Evolutionary conservation across 2,113 vertebrate genomes (phyloP).

Genomic region (Sebastes schlegelii): DNA sequence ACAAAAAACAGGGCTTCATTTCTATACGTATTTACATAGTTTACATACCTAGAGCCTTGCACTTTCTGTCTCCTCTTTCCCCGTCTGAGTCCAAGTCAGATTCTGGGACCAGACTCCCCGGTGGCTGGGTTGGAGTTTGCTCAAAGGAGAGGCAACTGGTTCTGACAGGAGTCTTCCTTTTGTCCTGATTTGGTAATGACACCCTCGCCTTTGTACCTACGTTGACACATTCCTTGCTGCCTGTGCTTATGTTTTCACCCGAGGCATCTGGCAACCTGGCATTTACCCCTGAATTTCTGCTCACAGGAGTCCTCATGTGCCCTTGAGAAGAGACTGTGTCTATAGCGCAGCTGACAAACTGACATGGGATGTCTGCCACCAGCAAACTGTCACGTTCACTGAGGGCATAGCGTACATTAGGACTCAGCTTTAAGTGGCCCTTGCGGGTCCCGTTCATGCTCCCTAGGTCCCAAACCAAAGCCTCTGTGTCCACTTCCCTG

Average conservation of each 20-base stretch:
- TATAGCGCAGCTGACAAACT: conserved; percentile 74
- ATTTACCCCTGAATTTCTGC: conserved; percentile 22
- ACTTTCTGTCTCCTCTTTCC: conserved; percentile 62
- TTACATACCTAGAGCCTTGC: conserved; percentile 54
- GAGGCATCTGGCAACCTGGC: conserved; percentile 9
- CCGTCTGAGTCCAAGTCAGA: conserved; percentile 89
- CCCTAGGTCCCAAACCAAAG: conserved; percentile 86
- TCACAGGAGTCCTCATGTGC: conserved; percentile 6
- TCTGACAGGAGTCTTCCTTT: conserved; percentile 41
- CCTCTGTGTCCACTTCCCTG: conserved; percentile 75
- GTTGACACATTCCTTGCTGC: conserved; percentile 38
- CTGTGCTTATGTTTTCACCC: conserved; percentile 12
- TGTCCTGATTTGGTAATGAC: conserved; percentile 1
- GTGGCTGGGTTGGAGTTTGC: conserved; percentile 66
- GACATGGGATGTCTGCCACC: conserved; percentile 90
- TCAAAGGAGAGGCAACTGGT: conserved; percentile 56
- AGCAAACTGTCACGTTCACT: conserved; percentile 84
- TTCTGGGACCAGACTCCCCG: conserved; percentile 82
- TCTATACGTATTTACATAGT: not conserved
- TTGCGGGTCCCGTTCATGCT: conserved; percentile 91
- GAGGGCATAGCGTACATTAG: conserved; percentile 86
- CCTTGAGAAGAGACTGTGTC: conserved; percentile 21
- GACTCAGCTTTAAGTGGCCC: conserved; percentile 82
- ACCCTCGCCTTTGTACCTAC: not conserved
- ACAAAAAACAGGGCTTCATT: not conserved